Percentiles rank a stretch among this genome's conserved stretches.
Evolutionary conservation across 2,797 vertebrate species (phyloP).

Genomic region (Lycodopsis pacificus): DNA sequence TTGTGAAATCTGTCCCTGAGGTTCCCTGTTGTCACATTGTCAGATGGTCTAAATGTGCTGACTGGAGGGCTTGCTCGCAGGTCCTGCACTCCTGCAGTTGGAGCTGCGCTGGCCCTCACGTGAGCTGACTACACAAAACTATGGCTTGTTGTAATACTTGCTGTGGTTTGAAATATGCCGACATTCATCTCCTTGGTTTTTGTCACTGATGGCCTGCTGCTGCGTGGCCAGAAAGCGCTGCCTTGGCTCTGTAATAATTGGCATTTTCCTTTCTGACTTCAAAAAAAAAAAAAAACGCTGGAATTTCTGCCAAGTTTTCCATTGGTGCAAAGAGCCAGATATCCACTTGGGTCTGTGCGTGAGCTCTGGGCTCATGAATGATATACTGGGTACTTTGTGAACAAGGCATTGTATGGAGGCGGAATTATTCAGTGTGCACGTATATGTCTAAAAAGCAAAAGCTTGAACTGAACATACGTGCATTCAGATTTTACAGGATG

Average conservation of each 20-base stretch:
- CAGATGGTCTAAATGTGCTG: slow-evolving; percentile 59
- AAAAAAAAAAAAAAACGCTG: slow-evolving; percentile 33
- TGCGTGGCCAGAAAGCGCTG: slow-evolving; percentile 34
- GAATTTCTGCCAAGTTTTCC: slow-evolving; percentile 73
- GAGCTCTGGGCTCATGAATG: slow-evolving; percentile 51
- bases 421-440: neutral
- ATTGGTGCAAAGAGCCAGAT: slow-evolving; percentile 41
- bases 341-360: slow-evolving; percentile 31
- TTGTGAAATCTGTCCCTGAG: slow-evolving; percentile 54
- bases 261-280: slow-evolving; percentile 40
- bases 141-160: slow-evolving; percentile 1
- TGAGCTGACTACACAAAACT: slow-evolving; percentile 49
- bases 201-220: slow-evolving; percentile 45
- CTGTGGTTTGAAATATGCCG: slow-evolving; percentile 48
- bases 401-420: slow-evolving; percentile 17
- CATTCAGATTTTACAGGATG: neutral
- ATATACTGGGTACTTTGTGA: slow-evolving; percentile 33
- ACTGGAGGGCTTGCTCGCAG: slow-evolving; percentile 34
- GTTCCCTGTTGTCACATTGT: slow-evolving; percentile 53
- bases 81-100: slow-evolving; percentile 30
- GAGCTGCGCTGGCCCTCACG: slow-evolving; percentile 21
- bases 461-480: neutral
- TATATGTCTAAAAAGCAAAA: neutral
- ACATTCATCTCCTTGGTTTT: slow-evolving; percentile 36
- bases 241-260: slow-evolving; percentile 49